These are phyloP conservation scores for Ormyrus rosae DNA, from an alignment of 2,888 invertebrate genomes.

Conservation along the genomic window DNA sequence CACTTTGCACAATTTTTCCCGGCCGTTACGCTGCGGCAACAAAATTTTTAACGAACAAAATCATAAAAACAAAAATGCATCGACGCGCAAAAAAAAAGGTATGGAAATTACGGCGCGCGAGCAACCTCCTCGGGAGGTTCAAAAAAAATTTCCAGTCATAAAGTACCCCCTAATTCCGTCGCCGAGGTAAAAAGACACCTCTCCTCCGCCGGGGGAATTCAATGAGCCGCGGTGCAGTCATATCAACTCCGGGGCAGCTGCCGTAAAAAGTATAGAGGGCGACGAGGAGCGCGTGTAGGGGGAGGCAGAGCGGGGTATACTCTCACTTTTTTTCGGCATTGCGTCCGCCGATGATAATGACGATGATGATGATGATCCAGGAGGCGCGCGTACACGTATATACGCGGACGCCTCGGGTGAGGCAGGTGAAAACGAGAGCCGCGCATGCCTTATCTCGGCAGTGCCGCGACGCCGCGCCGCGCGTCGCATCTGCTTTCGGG, in stretches of 20 bases:
- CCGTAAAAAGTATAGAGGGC: not conserved
- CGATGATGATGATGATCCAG: slow-evolving; percentile 14
- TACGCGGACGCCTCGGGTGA: slow-evolving; percentile 23
- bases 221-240: too few species aligned
- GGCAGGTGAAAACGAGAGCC: slow-evolving; percentile 28
- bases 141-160: too few species aligned
- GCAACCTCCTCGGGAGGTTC: too few species aligned
- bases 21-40: too few species aligned
- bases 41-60: too few species aligned
- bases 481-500: not conserved
- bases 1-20: too few species aligned
- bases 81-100: too few species aligned
- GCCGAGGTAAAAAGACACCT: too few species aligned
- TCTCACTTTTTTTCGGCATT: not conserved
- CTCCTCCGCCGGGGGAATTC: not conserved
- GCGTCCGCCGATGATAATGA: not conserved
- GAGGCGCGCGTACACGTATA: too few species aligned
- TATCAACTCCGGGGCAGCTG: not conserved
- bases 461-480: not conserved
- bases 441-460: not conserved
- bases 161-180: too few species aligned
- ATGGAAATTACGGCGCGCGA: too few species aligned
- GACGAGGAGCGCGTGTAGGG: not conserved
- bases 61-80: too few species aligned
- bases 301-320: not conserved